phyloP scores from a whole-genome alignment of 1,140 invertebrate genomes.

The Orius laevigatus region DNA sequence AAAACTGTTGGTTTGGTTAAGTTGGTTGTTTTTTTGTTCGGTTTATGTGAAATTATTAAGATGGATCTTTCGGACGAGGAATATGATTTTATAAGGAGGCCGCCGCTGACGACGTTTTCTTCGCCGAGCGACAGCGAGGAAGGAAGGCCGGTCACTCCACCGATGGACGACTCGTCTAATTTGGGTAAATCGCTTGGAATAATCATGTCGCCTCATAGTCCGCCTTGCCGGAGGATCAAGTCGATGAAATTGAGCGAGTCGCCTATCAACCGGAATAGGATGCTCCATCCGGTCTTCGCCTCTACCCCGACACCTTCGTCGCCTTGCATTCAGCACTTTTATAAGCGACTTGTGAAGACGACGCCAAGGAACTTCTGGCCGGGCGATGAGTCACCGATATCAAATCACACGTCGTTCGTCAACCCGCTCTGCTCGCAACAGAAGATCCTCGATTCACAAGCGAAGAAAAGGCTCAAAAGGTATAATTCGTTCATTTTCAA shows the following conservation, averaged over 20 bases:
- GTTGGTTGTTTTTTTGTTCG: no score
- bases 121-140: background rate
- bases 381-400: no score
- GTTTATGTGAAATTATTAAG: background rate
- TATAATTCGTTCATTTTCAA: conserved; percentile 6
- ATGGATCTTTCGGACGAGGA: conserved; percentile 4
- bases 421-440: no score
- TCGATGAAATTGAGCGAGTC: conserved; percentile 14
- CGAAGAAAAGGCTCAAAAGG: conserved; percentile 9
- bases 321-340: conserved; percentile 1
- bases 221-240: conserved; percentile 14
- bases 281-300: conserved; percentile 7
- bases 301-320: conserved; percentile 14
- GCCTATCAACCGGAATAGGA: background rate
- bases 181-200: conserved; percentile 15
- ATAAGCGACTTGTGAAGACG: conserved; percentile 1
- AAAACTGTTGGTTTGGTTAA: no score
- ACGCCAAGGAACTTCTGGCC: conserved; percentile 1
- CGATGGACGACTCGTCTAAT: conserved; percentile 13
- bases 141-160: conserved; percentile 13
- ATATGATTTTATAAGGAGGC: background rate
- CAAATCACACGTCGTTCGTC: no score
- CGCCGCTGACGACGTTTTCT: background rate
- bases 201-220: conserved; percentile 16
- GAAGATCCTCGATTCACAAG: background rate